Evolutionary conservation across 1,140 invertebrate species (phyloP).

Genomic region (Coelopa frigida): DNA sequence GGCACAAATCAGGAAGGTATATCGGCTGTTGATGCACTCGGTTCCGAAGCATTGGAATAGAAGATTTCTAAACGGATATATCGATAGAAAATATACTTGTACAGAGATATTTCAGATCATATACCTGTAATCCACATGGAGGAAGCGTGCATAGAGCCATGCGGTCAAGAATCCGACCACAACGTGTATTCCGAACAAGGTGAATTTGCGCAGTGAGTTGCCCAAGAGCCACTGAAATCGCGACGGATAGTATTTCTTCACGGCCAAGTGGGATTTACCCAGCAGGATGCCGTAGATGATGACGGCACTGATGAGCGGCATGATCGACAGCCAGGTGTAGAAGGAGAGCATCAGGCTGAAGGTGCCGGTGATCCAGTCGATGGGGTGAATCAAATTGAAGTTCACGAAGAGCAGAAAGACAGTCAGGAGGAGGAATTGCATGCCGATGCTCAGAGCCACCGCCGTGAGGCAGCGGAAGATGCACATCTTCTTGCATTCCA

Average conservation of each 20-base stretch:
- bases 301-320: conserved; percentile 49
- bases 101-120: not conserved
- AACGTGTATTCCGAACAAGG: conserved; percentile 48
- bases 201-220: conserved; percentile 23
- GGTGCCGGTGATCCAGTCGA: conserved; percentile 48
- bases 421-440: conserved; percentile 44
- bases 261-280: conserved; percentile 52
- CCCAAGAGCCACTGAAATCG: conserved; percentile 48
- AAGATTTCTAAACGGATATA: conserved; percentile 18
- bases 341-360: conserved; percentile 48
- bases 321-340: conserved; percentile 50
- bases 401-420: conserved; percentile 50
- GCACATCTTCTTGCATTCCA: conserved; percentile 19
- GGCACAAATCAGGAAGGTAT: conserved; percentile 55
- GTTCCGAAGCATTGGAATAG: conserved; percentile 23
- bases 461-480: conserved; percentile 26
- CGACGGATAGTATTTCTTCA: conserved; percentile 47
- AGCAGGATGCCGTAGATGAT: conserved; percentile 53
- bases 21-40: conserved; percentile 49
- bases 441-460: conserved; percentile 21
- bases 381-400: conserved; percentile 47
- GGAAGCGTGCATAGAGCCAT: conserved; percentile 53
- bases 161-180: conserved; percentile 49
- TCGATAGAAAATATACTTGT: not conserved
- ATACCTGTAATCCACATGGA: conserved; percentile 45